These are phyloP conservation scores for Indicator maculatus DNA, from an alignment of 2,113 vertebrate species.

Conservation along the genomic window DNA sequence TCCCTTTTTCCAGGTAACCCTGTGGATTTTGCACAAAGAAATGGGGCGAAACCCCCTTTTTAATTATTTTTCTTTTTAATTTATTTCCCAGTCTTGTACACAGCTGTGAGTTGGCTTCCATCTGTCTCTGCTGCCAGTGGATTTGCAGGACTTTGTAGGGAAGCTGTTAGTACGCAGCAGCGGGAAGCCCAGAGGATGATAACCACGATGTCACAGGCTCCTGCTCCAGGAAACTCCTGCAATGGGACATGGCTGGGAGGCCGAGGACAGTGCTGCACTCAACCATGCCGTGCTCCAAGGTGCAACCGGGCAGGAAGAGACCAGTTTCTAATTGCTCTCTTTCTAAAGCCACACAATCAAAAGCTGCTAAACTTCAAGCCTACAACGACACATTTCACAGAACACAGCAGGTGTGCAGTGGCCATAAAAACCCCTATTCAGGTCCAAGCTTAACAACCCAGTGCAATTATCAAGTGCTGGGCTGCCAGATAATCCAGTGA, in stretches of 20 bases:
- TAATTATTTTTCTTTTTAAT: too few relatives aligned
- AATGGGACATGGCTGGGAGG: not conserved
- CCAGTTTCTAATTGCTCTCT: not conserved
- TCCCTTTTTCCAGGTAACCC: not conserved
- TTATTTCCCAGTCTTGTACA: not conserved
- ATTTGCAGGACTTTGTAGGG: not conserved
- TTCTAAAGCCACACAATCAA: not conserved
- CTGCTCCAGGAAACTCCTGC: not conserved
- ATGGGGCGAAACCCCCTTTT: not conserved
- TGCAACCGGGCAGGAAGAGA: not conserved
- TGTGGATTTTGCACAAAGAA: not conserved
- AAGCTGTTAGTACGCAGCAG: not conserved
- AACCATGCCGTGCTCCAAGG: not conserved
- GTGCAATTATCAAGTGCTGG: slow-evolving; percentile 9
- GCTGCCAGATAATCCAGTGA: slow-evolving; percentile 7
- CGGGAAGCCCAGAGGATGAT: not conserved
- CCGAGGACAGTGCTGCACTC: not conserved
- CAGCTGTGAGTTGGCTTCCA: not conserved
- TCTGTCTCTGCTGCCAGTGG: not conserved
- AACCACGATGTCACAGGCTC: not conserved
- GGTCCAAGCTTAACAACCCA: not conserved
- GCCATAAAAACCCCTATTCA: not conserved
- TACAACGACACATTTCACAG: not conserved
- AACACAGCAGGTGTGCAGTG: not conserved
- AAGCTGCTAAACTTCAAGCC: not conserved